Conservation (phyloP, 2,113 vertebrate species). For the Rallus limicola region DNA sequence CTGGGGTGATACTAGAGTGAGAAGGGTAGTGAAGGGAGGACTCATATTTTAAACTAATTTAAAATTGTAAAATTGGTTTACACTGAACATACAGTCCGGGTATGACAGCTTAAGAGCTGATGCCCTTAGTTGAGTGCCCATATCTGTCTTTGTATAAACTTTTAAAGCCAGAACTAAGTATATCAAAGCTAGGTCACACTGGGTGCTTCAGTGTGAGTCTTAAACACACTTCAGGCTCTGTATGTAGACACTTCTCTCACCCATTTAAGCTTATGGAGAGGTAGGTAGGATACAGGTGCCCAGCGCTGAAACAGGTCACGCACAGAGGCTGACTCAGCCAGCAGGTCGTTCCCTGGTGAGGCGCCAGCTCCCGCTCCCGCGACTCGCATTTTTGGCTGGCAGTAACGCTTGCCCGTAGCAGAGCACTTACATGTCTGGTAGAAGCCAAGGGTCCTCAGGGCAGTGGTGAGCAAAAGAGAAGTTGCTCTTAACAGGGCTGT, state of each 20-base stretch:
- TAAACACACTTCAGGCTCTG: not conserved
- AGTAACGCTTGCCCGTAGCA: rapidly evolving
- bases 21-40: not conserved
- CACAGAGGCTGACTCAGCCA: not conserved
- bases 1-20: not conserved
- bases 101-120: not conserved
- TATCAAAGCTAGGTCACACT: not conserved
- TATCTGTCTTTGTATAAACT: not conserved
- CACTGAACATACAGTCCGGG: not conserved
- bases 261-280: not conserved
- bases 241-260: not conserved
- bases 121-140: not conserved
- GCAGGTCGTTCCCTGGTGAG: not conserved
- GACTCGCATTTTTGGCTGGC: not conserved
- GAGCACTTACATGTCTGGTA: not conserved
- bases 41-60: not conserved
- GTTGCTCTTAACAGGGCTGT: not conserved
- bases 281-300: not conserved
- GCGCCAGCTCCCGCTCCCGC: not conserved
- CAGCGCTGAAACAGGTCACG: not conserved
- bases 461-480: not conserved
- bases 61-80: not conserved
- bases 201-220: not conserved
- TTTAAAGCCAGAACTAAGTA: not conserved
- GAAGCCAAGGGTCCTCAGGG: not conserved